Evolutionary conservation across 1,140 invertebrate species (phyloP).

Genomic region (Trichonephila inaurata): DNA sequence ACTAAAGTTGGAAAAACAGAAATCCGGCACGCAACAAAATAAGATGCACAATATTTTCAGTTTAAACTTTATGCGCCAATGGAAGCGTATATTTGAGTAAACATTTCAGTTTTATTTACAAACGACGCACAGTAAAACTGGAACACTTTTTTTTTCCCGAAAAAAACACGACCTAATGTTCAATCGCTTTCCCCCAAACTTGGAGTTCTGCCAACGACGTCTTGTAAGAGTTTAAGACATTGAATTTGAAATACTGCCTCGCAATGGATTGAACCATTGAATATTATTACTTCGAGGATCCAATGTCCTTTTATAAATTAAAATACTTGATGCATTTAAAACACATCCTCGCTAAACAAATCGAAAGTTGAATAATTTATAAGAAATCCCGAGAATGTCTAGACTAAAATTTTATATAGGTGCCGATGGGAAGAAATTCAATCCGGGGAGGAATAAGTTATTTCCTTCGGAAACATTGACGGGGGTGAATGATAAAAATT

Average conservation of each 20-base stretch:
- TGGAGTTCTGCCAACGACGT: background rate
- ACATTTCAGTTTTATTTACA: slow-evolving; percentile 5
- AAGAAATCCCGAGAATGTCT: background rate
- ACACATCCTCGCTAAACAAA: background rate
- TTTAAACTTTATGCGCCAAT: slow-evolving; percentile 11
- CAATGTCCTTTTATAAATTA: background rate
- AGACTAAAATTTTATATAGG: background rate
- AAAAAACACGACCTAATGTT: background rate
- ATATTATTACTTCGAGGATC: background rate
- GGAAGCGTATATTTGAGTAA: slow-evolving; percentile 4
- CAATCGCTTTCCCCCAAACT: background rate
- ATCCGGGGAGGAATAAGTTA: background rate
- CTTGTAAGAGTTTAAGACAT: background rate
- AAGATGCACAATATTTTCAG: background rate
- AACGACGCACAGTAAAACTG: background rate
- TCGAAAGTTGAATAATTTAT: slow-evolving; percentile 4
- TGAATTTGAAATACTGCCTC: background rate
- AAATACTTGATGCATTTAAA: background rate
- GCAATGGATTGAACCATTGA: background rate
- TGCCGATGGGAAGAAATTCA: background rate
- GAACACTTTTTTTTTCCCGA: background rate
- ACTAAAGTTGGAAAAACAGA: no score
- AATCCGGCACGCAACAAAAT: background rate
- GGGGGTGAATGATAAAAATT: background rate
- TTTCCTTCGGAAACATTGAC: background rate